A percentile compares a stretch with the other conserved stretches of the same genome.
phyloP scores from a whole-genome alignment of 1,140 invertebrate genomes.

The Mamestra configurata region DNA sequence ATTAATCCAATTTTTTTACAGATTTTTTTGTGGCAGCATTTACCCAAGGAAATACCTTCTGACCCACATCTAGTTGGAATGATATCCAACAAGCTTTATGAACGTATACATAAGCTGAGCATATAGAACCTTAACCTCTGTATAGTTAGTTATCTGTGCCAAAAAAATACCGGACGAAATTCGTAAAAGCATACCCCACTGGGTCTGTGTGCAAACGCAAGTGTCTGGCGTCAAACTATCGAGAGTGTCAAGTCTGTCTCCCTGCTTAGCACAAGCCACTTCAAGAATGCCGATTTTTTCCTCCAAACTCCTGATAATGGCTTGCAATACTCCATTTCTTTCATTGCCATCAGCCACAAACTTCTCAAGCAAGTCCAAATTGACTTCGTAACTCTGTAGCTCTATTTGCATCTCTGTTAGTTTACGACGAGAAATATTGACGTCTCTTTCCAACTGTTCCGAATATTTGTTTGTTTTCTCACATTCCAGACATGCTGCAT shows the following conservation, averaged over 20 bases:
- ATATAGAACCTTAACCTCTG: not conserved
- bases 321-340: conserved; percentile 66
- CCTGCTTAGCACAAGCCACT: conserved; percentile 62
- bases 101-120: not conserved
- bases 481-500: conserved; percentile 69
- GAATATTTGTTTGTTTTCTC: conserved; percentile 62
- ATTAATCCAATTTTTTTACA: not conserved
- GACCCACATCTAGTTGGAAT: not conserved
- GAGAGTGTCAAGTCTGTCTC: conserved; percentile 58
- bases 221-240: conserved; percentile 57
- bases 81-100: not conserved
- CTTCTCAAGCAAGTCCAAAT: conserved; percentile 67
- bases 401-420: conserved; percentile 55
- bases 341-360: conserved; percentile 66
- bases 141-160: conserved; percentile 6
- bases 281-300: conserved; percentile 67
- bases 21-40: not conserved
- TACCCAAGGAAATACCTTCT: no score
- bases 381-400: conserved; percentile 68
- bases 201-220: conserved; percentile 64
- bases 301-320: conserved; percentile 63
- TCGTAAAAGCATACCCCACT: conserved; percentile 65
- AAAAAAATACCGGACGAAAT: not conserved
- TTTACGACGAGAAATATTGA: conserved; percentile 44
- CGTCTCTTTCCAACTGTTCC: conserved; percentile 71